A percentile compares a stretch with the other conserved stretches of the same genome.
Conservation (phyloP, 2,888 invertebrate species). For the Carabus problematicus region DNA sequence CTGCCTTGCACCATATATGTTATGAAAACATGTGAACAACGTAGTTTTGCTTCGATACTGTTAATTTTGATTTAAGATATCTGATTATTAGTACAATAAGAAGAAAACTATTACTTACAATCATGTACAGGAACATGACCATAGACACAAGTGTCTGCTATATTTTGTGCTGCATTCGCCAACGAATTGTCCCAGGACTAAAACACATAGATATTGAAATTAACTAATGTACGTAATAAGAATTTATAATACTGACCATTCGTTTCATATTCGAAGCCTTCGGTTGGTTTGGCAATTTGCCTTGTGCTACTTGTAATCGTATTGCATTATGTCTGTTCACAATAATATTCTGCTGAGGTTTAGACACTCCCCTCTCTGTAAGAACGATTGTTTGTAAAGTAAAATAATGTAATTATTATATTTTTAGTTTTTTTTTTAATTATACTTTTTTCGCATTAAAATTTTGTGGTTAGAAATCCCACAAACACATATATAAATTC, state of each 20-base stretch:
- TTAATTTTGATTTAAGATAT: no score
- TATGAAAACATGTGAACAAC: no score
- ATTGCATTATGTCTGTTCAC: not conserved
- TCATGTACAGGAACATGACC: not conserved
- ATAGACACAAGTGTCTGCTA: not conserved
- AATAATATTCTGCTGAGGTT: not conserved
- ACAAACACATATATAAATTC: no score
- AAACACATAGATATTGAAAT: not conserved
- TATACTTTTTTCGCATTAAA: no score
- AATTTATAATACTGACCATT: not conserved
- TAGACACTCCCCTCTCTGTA: not conserved
- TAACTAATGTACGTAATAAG: not conserved
- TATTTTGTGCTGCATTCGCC: not conserved
- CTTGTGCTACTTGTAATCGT: not conserved
- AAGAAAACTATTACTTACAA: not conserved
- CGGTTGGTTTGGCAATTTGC: not conserved
- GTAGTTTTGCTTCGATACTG: no score
- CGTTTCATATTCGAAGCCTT: slow-evolving; percentile 7
- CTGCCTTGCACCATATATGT: no score
- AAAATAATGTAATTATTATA: no score
- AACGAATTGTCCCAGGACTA: slow-evolving; percentile 1
- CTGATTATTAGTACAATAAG: not conserved
- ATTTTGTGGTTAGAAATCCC: no score
- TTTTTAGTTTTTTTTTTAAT: no score
- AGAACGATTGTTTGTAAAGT: no score